Conservation (phyloP, 2,888 invertebrate genomes). For the Latrodectus hesperus region DNA sequence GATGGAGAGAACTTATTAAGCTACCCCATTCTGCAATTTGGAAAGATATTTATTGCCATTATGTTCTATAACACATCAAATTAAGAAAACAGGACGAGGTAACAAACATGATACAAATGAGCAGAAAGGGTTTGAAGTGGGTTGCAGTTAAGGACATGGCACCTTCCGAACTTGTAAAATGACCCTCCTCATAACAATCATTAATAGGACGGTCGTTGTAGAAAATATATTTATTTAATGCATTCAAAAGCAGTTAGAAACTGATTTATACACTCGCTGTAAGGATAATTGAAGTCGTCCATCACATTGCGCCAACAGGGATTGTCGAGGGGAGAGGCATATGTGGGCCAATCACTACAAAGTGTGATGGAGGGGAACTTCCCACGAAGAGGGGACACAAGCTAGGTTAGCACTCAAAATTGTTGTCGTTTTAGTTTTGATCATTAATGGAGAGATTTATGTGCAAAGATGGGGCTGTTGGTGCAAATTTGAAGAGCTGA, state of each 20-base stretch:
- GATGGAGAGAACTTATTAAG: neutral
- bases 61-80: neutral
- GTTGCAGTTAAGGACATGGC: neutral
- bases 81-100: neutral
- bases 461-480: slow-evolving; percentile 33
- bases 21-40: neutral
- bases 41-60: neutral
- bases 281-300: slow-evolving; percentile 35
- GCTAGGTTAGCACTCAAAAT: slow-evolving; percentile 29
- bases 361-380: slow-evolving; percentile 1
- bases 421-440: slow-evolving; percentile 33
- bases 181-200: slow-evolving; percentile 44
- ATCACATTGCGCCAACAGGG: slow-evolving; percentile 24
- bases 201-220: slow-evolving; percentile 17
- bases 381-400: neutral
- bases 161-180: slow-evolving; percentile 27
- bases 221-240: slow-evolving; percentile 52
- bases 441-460: slow-evolving; percentile 53
- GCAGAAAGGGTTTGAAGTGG: neutral
- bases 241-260: slow-evolving; percentile 21
- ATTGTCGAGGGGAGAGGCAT: slow-evolving; percentile 16
- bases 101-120: neutral
- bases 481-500: neutral
- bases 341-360: slow-evolving; percentile 40
- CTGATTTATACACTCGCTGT: slow-evolving; percentile 36